Conservation (phyloP, 1,140 invertebrate species). For the Apolygus lucorum region DNA sequence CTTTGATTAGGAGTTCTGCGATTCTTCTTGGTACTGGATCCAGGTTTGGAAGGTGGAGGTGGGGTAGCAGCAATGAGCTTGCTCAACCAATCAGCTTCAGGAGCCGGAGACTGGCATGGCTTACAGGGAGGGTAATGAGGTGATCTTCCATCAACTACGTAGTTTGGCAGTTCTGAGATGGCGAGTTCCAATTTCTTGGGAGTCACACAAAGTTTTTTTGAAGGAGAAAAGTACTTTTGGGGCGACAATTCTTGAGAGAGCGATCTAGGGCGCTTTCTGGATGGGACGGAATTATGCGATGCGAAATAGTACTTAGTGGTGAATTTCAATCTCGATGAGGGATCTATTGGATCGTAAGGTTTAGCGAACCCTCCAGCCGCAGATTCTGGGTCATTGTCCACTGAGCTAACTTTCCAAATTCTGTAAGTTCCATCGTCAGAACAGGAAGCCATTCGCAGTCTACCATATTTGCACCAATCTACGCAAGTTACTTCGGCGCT, state of each 20-base stretch:
- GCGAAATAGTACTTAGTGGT: neutral
- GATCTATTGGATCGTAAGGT: neutral
- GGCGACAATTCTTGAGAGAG: neutral
- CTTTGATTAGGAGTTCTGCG: neutral
- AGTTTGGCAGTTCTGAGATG: neutral
- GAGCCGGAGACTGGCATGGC: neutral
- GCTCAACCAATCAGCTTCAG: neutral
- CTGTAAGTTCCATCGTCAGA: slow-evolving; percentile 25
- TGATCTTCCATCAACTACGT: neutral
- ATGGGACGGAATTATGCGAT: neutral
- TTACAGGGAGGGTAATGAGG: neutral
- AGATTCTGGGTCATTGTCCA: neutral
- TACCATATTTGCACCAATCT: slow-evolving; percentile 55
- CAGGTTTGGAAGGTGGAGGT: neutral
- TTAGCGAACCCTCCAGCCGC: neutral
- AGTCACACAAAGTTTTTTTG: neutral
- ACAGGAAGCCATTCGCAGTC: slow-evolving; percentile 41
- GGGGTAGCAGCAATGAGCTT: neutral
- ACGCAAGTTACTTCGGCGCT: slow-evolving; percentile 75
- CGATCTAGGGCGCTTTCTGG: neutral
- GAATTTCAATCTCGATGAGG: neutral
- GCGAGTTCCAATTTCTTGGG: neutral
- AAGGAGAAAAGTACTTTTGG: neutral
- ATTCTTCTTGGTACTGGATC: neutral
- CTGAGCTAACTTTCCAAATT: slow-evolving; percentile 15